A percentile compares a stretch with the other conserved stretches of the same genome.
phyloP scores from a whole-genome alignment of 2,888 invertebrate species.

The Pocota personata region DNA sequence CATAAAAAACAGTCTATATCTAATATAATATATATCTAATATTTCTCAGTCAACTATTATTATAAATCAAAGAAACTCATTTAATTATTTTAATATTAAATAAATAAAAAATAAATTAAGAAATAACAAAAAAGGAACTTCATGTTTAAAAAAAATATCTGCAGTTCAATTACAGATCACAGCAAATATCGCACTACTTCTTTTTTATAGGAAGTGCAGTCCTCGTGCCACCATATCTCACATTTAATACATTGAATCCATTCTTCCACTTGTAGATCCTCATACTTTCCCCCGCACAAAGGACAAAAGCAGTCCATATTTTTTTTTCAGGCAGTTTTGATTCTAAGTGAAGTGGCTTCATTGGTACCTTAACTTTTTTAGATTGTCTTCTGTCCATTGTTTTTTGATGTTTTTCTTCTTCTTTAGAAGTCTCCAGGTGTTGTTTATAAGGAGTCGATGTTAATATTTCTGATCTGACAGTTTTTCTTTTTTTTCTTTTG shows the following conservation, averaged over 20 bases:
- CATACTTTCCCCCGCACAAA: no score
- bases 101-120: not conserved
- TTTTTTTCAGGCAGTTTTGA: no score
- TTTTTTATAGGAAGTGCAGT: no score
- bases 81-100: not conserved
- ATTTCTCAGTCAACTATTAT: not conserved
- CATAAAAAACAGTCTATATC: no score
- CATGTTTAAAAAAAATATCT: no score
- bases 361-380: not conserved
- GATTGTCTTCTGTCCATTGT: not conserved
- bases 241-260: no score
- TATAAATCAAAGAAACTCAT: not conserved
- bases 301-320: no score
- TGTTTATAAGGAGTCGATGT: slow-evolving; percentile 13
- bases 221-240: no score
- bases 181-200: no score
- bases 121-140: no score
- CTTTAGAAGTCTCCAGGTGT: no score
- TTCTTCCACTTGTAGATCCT: not conserved
- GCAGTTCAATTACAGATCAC: not conserved
- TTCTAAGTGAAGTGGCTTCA: not conserved
- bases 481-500: slow-evolving; percentile 3
- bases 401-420: not conserved
- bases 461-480: slow-evolving; percentile 15
- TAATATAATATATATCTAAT: no score